phyloP scores from a whole-genome alignment of 2,113 vertebrate genomes.

The Ranitomeya variabilis region DNA sequence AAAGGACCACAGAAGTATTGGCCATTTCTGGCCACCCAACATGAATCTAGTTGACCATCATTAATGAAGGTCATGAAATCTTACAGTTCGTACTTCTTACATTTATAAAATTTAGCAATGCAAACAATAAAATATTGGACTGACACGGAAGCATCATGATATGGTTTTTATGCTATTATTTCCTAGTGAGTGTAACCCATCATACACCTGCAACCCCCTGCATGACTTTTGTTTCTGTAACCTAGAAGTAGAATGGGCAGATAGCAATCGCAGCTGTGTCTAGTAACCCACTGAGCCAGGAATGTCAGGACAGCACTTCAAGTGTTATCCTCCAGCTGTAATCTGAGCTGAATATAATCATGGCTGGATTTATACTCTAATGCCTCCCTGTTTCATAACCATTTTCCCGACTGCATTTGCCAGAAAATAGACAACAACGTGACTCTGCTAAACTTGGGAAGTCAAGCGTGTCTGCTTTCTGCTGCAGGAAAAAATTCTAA shows the following conservation, averaged over 20 bases:
- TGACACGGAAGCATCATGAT: neutral
- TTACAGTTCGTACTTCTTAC: neutral
- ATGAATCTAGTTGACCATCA: neutral
- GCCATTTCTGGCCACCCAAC: too few species aligned
- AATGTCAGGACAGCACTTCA: constrained; percentile 20
- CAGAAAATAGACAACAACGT: constrained; percentile 24
- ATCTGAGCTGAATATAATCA: constrained; percentile 28
- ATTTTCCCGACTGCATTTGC: constrained; percentile 8
- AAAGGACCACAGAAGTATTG: too few species aligned
- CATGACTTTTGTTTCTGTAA: constrained; percentile 6
- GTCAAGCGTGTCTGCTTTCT: constrained; percentile 9
- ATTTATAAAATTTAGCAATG: neutral
- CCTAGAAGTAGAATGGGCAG: neutral
- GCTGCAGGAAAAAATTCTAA: neutral
- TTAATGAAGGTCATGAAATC: neutral
- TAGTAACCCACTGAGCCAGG: constrained; percentile 20
- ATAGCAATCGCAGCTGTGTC: neutral
- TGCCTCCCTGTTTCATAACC: constrained; percentile 15
- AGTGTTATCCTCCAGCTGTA: constrained; percentile 5
- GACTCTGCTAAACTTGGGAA: constrained; percentile 35
- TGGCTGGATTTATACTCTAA: constrained; percentile 14
- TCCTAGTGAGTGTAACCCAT: neutral
- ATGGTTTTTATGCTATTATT: neutral
- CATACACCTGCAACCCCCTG: constrained; percentile 2
- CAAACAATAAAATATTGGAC: neutral